Conservation (phyloP, 1,140 invertebrate species). For the Zeugodacus cucurbitae region DNA sequence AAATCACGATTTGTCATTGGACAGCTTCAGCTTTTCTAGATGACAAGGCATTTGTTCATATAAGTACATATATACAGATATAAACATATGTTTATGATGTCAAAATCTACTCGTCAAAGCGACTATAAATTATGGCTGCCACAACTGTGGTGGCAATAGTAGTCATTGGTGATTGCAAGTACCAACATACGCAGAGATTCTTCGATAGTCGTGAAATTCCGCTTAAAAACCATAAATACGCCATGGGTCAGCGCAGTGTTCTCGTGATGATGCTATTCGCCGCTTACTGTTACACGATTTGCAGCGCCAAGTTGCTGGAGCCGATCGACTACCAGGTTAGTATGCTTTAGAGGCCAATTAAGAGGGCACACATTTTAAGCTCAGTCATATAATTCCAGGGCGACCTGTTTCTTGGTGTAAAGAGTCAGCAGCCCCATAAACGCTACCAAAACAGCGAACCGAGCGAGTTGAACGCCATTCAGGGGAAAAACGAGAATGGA, state of each 20-base stretch:
- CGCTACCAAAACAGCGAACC: conserved; percentile 19
- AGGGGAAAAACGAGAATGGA: neutral
- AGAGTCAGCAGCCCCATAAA: neutral
- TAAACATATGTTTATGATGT: neutral
- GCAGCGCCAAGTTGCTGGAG: neutral
- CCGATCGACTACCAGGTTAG: neutral
- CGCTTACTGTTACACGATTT: neutral
- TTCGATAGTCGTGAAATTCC: neutral
- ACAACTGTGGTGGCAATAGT: neutral
- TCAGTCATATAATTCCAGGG: neutral
- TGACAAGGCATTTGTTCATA: neutral
- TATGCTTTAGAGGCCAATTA: neutral
- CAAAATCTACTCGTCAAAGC: neutral
- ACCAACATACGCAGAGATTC: neutral
- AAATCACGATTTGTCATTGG: neutral
- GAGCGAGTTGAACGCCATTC: neutral
- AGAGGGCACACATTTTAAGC: neutral
- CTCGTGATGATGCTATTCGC: neutral
- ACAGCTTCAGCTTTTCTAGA: neutral
- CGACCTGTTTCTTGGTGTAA: neutral
- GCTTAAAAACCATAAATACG: neutral
- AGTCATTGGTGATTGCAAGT: no score
- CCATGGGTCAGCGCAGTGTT: neutral
- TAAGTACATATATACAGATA: no score
- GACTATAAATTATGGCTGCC: conserved; percentile 10